A percentile compares a stretch with the other conserved stretches of the same genome.
phyloP scores from a whole-genome alignment of 2,797 vertebrate species.

The Scomberomorus guttatus region DNA sequence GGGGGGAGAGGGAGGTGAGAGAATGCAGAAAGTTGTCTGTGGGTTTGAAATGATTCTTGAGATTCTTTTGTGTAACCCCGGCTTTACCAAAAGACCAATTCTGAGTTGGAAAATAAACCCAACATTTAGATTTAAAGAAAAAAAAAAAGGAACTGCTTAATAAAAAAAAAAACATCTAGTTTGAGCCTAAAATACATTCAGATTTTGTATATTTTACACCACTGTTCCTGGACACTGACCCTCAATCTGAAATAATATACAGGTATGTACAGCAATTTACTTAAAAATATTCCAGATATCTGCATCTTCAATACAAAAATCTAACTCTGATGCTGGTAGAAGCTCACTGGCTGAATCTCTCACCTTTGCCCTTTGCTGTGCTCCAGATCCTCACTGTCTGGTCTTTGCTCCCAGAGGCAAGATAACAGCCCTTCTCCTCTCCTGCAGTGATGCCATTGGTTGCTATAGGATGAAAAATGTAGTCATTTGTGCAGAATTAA shows the following conservation, averaged over 20 bases:
- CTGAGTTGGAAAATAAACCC: too few species aligned
- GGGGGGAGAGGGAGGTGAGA: not conserved
- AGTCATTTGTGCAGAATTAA: not conserved
- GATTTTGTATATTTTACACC: too few species aligned
- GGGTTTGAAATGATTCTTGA: not conserved
- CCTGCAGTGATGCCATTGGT: constrained; percentile 73
- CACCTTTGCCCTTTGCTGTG: constrained; percentile 91
- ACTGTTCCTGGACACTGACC: not conserved
- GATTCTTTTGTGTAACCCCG: not conserved
- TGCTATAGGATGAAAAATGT: constrained; percentile 36
- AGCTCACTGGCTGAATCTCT: constrained; percentile 30
- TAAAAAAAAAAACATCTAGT: too few species aligned
- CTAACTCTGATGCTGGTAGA: too few species aligned
- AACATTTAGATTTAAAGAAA: too few species aligned
- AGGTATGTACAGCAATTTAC: not conserved
- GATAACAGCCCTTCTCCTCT: constrained; percentile 85
- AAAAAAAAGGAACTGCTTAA: too few species aligned
- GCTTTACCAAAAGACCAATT: too few species aligned
- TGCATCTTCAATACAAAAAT: too few species aligned
- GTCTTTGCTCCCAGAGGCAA: constrained; percentile 97
- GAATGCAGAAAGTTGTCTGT: not conserved
- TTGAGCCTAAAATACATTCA: not conserved
- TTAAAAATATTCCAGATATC: too few species aligned
- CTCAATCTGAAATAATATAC: not conserved
- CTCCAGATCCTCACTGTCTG: constrained; percentile 96